Conservation (phyloP, 2,113 vertebrate genomes). For the Myodes glareolus region DNA sequence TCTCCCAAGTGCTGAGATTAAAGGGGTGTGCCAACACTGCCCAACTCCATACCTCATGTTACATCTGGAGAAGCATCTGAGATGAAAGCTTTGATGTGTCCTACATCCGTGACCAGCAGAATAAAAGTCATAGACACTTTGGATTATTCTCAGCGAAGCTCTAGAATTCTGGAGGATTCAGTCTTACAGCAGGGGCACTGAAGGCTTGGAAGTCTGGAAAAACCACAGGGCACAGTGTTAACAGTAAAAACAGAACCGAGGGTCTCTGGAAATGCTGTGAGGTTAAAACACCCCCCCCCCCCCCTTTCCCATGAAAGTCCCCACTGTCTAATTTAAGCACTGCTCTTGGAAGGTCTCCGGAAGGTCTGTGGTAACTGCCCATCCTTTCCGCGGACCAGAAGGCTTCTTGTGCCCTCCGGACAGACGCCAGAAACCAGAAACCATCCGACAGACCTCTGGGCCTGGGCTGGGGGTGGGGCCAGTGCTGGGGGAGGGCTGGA, state of each 20-base stretch:
- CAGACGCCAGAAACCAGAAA: neutral
- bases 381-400: neutral
- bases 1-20: neutral
- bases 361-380: neutral
- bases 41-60: neutral
- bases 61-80: neutral
- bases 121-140: constrained; percentile 25
- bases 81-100: neutral
- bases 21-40: neutral
- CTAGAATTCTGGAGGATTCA: constrained; percentile 37
- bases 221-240: constrained; percentile 69
- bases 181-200: constrained; percentile 21
- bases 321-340: neutral
- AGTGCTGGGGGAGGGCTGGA: neutral
- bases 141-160: constrained; percentile 54
- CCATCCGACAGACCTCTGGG: neutral
- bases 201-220: constrained; percentile 67
- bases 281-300: constrained; percentile 21
- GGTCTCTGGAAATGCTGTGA: constrained; percentile 51
- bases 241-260: constrained; percentile 56
- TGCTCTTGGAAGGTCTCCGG: neutral
- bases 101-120: neutral
- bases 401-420: neutral
- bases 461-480: neutral
- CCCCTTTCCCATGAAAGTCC: neutral